Conservation (phyloP, 2,797 vertebrate genomes). For the Podarcis lilfordi region DNA sequence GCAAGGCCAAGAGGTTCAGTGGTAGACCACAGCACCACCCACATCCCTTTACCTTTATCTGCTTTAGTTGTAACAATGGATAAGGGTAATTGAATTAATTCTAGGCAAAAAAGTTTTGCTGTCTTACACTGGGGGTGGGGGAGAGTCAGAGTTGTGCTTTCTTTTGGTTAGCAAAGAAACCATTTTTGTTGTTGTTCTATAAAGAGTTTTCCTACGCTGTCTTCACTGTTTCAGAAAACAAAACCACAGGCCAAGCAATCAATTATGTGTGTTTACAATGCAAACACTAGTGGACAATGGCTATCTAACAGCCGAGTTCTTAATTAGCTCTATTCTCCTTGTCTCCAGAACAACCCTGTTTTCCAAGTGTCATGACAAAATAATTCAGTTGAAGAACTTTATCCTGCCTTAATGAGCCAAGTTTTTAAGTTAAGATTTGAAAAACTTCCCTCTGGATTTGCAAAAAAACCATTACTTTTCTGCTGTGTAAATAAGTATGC, state of each 20-base stretch:
- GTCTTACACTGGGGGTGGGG: background rate
- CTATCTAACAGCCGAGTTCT: slow-evolving; percentile 11
- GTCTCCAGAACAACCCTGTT: slow-evolving; percentile 14
- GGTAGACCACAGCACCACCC: too few species aligned
- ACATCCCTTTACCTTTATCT: too few species aligned
- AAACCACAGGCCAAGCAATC: slow-evolving; percentile 28
- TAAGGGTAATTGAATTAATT: background rate
- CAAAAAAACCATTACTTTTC: background rate
- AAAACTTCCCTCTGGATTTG: background rate
- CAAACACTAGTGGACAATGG: slow-evolving; percentile 25
- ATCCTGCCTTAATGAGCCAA: slow-evolving; percentile 30
- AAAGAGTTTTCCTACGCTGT: slow-evolving; percentile 4
- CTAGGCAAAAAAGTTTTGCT: slow-evolving; percentile 5
- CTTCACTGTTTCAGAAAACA: slow-evolving; percentile 11
- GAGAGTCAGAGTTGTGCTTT: background rate
- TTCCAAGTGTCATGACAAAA: slow-evolving; percentile 21
- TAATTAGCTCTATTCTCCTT: slow-evolving; percentile 31
- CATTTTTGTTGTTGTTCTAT: slow-evolving; percentile 24
- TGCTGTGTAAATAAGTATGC: background rate
- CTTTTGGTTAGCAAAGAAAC: slow-evolving; percentile 29
- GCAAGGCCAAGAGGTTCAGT: too few species aligned
- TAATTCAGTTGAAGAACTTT: slow-evolving; percentile 32
- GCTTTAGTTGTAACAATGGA: background rate
- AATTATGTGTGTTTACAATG: slow-evolving; percentile 40
- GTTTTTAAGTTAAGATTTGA: slow-evolving; percentile 33